Evolutionary conservation across 2,113 vertebrate genomes (phyloP), one percentile per base, ranked within the genome.

Genomic region (Zapornia atra): DNA sequence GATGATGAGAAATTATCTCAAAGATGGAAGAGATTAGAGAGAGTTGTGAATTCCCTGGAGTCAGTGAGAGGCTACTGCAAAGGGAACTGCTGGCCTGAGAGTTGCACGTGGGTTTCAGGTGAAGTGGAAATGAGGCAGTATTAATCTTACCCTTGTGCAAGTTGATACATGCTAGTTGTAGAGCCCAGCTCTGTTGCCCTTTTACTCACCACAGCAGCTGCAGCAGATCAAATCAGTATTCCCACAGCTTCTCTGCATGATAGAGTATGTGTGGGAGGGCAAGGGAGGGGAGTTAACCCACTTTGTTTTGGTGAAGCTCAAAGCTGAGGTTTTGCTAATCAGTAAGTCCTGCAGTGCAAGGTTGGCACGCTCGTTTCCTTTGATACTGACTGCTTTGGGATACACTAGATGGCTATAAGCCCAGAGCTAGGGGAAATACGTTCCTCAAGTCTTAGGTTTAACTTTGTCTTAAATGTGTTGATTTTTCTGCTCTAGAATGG

Each of bases 171-270:
- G 12, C 33, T 11, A 29, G 56, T 24, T 29, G 56, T 70, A 66
- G 71, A 86, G 65, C 84, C 84, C 84, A 60, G 64, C 78, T 75
- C 87, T 87, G 64, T 64, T 91, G 84, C 73, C 83, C 81, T 84
- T 91, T 75, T 20, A 5, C 91, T 86, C 89, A 36, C 53, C 60
- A 66, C 71, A 88, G 89, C 80, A 95, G 91, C 89, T 91, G 86
- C 86, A 84, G 82, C 57, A 92, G 76, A 69, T 92, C 53, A 86
- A 26, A 38, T 21, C 89, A 80, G 96, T 70, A 65, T 80, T 90
- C 71, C 93, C 93, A 92, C 91, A 95, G 82, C 88, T 80, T 72
- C 75, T 90, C 82, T 78, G 61, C 63, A 6, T 34, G 82, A 86
- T 93, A 17, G 34, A 68, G 79, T 9, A 29, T 50, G 77, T 57